phyloP scores from a whole-genome alignment of 2,113 vertebrate species.

The Elachura formosa region DNA sequence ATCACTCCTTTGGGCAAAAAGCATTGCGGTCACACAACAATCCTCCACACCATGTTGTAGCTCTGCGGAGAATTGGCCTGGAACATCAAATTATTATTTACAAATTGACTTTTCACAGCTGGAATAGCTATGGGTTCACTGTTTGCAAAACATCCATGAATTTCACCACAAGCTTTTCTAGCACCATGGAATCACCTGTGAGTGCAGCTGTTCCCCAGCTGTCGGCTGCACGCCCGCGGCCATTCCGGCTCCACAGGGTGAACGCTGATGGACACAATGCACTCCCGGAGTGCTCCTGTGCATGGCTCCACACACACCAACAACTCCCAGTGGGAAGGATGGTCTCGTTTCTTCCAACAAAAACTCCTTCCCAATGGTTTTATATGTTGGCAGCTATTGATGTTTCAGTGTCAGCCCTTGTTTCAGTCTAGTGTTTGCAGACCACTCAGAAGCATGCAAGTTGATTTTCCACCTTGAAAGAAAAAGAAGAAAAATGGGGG shows the following conservation, averaged over 20 bases:
- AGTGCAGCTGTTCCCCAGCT: slow-evolving; percentile 68
- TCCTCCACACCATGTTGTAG: background rate
- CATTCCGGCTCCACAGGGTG: too few relatives aligned
- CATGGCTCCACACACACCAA: background rate
- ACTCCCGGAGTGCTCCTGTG: too few relatives aligned
- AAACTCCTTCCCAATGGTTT: background rate
- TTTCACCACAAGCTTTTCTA: slow-evolving; percentile 63
- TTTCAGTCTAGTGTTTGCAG: background rate
- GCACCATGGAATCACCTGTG: slow-evolving; percentile 57
- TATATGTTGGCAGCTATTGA: background rate
- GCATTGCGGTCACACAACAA: background rate
- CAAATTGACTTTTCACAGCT: slow-evolving; percentile 58
- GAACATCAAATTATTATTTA: slow-evolving; percentile 24
- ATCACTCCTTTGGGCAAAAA: background rate
- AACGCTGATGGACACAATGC: too few relatives aligned
- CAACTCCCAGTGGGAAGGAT: background rate
- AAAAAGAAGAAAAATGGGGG: background rate
- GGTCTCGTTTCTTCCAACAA: background rate
- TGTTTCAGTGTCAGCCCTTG: slow-evolving; percentile 2
- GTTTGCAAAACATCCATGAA: slow-evolving; percentile 66
- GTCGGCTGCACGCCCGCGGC: slow-evolving; percentile 38
- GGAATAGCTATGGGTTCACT: slow-evolving; percentile 58
- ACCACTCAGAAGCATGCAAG: background rate
- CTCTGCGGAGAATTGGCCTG: slow-evolving; percentile 48
- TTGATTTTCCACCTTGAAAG: background rate